These are phyloP conservation scores for Argynnis bischoffii DNA, from an alignment of 2,888 invertebrate genomes.

Conservation along the genomic window DNA sequence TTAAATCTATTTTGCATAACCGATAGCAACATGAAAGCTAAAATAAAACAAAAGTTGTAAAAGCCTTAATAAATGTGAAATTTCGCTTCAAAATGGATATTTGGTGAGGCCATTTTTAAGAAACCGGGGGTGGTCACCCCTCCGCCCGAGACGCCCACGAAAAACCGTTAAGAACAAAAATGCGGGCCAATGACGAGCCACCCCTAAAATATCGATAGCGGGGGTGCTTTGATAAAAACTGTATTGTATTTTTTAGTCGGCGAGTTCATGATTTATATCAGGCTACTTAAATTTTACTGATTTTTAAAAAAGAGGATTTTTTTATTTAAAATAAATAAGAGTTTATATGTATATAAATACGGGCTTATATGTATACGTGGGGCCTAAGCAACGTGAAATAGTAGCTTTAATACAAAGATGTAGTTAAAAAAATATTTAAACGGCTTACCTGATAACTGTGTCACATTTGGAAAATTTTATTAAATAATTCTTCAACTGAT, in stretches of 20 bases:
- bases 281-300: not conserved
- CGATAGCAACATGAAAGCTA: constrained; percentile 21
- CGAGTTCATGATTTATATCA: constrained; percentile 12
- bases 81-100: constrained; percentile 22
- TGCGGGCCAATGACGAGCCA: constrained; percentile 61
- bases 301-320: not conserved
- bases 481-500: constrained; percentile 7
- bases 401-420: not conserved
- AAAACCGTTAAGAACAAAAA: constrained; percentile 80
- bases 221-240: constrained; percentile 34
- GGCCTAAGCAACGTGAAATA: no score
- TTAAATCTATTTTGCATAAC: constrained; percentile 13
- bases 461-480: not conserved
- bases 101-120: constrained; percentile 32
- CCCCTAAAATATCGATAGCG: constrained; percentile 68
- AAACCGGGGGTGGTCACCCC: constrained; percentile 20
- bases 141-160: constrained; percentile 66
- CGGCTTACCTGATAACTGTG: not conserved
- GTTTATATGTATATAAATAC: no score
- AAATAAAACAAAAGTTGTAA: constrained; percentile 31
- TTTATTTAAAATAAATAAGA: not conserved
- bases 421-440: not conserved
- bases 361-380: no score
- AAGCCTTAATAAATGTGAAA: constrained; percentile 29
- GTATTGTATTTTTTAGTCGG: constrained; percentile 23